phyloP scores from a whole-genome alignment of 2,888 invertebrate species.

The Mayetiola destructor region DNA sequence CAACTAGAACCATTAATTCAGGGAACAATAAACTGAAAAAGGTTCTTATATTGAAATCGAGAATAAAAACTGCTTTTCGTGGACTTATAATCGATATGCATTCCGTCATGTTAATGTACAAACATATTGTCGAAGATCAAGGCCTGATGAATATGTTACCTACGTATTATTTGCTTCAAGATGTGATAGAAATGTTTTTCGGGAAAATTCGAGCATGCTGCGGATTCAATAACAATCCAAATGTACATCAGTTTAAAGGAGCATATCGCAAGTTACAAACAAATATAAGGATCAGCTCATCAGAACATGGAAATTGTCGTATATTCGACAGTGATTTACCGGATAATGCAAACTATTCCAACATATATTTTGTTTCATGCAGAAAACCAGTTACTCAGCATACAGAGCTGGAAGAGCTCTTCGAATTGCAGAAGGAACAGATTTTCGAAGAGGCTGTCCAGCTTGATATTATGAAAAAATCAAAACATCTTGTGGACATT shows the following conservation, averaged over 20 bases:
- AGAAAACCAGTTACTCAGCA: too few species aligned
- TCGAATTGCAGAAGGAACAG: too few species aligned
- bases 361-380: too few species aligned
- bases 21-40: too few species aligned
- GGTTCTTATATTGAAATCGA: too few species aligned
- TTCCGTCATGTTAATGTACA: neutral
- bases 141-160: neutral
- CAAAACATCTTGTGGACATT: too few species aligned
- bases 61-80: too few species aligned
- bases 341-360: too few species aligned
- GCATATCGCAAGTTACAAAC: neutral
- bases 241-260: neutral
- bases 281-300: neutral
- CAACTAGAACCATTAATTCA: too few species aligned
- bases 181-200: neutral
- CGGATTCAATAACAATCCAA: neutral
- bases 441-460: too few species aligned
- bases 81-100: neutral
- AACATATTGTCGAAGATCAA: neutral
- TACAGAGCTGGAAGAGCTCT: too few species aligned
- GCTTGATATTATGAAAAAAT: too few species aligned
- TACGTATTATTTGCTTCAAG: neutral
- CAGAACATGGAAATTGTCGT: neutral
- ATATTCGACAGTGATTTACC: neutral
- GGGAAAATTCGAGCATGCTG: neutral